These are phyloP conservation scores for Drosophila dives DNA, from an alignment of 2,888 invertebrate genomes.

Conservation along the genomic window DNA sequence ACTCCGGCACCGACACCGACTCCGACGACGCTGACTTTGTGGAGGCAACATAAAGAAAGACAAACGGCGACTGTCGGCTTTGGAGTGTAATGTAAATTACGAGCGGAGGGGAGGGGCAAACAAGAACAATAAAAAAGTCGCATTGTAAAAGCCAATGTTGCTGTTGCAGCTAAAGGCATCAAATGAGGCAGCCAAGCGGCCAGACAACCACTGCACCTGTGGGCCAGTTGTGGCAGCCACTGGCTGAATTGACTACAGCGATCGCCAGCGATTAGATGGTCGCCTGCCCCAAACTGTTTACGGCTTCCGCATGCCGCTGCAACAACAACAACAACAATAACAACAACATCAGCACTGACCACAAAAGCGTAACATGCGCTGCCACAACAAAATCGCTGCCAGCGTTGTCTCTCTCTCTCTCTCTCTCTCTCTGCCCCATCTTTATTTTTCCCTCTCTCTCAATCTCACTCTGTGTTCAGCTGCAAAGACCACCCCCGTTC, in stretches of 20 bases:
- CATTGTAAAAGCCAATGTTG: constrained; percentile 59
- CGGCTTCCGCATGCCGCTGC: constrained; percentile 67
- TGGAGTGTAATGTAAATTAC: constrained; percentile 73
- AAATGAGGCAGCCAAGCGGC: constrained; percentile 60
- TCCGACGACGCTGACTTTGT: constrained; percentile 21
- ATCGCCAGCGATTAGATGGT: constrained; percentile 58
- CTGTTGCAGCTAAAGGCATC: constrained; percentile 45
- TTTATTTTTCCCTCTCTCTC: background rate
- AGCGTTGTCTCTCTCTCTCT: constrained; percentile 5
- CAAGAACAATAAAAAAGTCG: constrained; percentile 72
- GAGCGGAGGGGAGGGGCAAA: constrained; percentile 55
- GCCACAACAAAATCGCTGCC: constrained; percentile 53
- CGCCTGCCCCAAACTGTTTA: constrained; percentile 66
- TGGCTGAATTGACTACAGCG: constrained; percentile 30
- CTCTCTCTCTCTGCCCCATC: background rate
- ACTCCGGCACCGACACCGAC: background rate
- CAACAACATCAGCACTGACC: constrained; percentile 52
- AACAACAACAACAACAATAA: constrained; percentile 11
- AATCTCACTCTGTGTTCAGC: background rate
- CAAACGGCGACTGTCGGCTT: constrained; percentile 67
- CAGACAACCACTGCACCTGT: constrained; percentile 66
- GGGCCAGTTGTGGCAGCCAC: constrained; percentile 22
- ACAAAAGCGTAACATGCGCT: constrained; percentile 70
- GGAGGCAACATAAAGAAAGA: constrained; percentile 68
- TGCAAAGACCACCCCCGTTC: background rate